phyloP scores from a whole-genome alignment of 2,113 vertebrate species.

The Falco punctatus region DNA sequence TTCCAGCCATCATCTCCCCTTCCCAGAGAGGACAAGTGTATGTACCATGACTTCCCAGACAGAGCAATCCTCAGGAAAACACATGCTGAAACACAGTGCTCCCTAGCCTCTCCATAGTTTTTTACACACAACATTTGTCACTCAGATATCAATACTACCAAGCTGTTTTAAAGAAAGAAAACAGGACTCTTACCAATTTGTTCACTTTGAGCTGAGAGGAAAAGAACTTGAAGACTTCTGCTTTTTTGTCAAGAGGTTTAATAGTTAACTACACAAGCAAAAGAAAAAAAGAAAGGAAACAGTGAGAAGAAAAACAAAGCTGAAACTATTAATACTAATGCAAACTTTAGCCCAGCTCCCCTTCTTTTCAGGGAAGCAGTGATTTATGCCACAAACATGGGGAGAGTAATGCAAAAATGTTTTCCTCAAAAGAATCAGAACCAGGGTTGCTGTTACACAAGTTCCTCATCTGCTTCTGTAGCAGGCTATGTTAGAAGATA shows the following conservation, averaged over 20 bases:
- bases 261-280: constrained; percentile 82
- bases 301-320: neutral
- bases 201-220: constrained; percentile 90
- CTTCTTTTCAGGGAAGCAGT: neutral
- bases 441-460: neutral
- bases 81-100: neutral
- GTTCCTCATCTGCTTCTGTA: neutral
- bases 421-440: neutral
- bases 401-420: neutral
- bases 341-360: neutral
- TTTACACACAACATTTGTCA: neutral
- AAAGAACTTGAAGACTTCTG: constrained; percentile 93
- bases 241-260: constrained; percentile 92
- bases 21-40: neutral
- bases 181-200: constrained; percentile 81
- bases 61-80: neutral
- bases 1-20: neutral
- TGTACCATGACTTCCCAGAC: neutral
- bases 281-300: neutral
- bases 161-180: neutral
- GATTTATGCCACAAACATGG: neutral
- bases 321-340: neutral
- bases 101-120: neutral
- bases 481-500: neutral
- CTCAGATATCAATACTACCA: neutral